phyloP scores from a whole-genome alignment of 2,888 invertebrate species.

The Erynnis tages region DNA sequence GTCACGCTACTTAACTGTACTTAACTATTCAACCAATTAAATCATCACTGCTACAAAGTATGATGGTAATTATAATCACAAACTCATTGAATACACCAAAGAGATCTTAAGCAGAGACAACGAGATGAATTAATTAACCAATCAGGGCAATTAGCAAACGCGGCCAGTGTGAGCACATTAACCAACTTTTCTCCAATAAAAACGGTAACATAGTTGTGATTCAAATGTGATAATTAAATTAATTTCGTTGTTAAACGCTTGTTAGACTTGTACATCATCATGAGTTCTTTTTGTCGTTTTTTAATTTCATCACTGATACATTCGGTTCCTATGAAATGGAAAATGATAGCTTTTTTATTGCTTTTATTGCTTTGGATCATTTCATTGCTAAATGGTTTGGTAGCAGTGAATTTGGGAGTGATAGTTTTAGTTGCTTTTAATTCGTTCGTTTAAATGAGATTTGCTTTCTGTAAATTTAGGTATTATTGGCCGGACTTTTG shows the following conservation, averaged over 20 bases:
- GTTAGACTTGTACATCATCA: background rate
- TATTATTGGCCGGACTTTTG: no score
- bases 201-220: constrained; percentile 1
- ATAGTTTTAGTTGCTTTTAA: no score
- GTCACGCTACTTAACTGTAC: no score
- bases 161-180: constrained; percentile 1
- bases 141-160: constrained; percentile 12
- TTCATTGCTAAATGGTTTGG: no score
- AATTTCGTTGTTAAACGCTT: background rate
- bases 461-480: no score
- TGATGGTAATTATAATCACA: constrained; percentile 19
- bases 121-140: constrained; percentile 29
- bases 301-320: no score
- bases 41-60: background rate
- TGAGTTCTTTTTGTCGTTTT: background rate
- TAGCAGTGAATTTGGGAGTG: no score
- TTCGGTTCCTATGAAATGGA: no score
- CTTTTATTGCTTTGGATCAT: no score
- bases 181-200: constrained; percentile 11
- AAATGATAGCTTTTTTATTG: no score
- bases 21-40: no score
- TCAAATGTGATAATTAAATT: background rate
- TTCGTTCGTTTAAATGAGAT: no score
- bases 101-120: constrained; percentile 28
- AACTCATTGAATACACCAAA: constrained; percentile 26